These are phyloP conservation scores for Luidia sarsii DNA, from an alignment of 53 echinoderm and acorn worm genomes.

Conservation along the genomic window DNA sequence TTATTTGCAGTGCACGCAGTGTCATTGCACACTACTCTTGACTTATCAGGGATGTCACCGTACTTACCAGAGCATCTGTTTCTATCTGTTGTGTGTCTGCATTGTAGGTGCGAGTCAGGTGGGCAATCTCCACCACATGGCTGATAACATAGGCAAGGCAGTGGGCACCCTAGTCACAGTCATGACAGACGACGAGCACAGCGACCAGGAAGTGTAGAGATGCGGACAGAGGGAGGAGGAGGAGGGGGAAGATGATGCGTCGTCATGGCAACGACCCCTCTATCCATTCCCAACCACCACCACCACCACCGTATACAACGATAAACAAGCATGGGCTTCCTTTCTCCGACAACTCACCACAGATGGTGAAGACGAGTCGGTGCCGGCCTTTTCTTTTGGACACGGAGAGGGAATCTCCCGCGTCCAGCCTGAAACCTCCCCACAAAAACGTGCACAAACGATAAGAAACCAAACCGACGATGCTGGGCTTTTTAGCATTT, in stretches of 20 bases:
- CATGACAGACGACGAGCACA: slow-evolving; percentile 98
- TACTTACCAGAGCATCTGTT: too few relatives aligned
- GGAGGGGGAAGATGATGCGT: not conserved
- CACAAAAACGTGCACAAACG: too few relatives aligned
- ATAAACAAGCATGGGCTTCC: not conserved
- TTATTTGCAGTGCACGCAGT: too few relatives aligned
- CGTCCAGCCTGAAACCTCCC: too few relatives aligned
- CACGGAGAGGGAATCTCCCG: too few relatives aligned
- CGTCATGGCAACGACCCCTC: not conserved
- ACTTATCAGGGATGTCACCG: too few relatives aligned
- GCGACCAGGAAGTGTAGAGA: slow-evolving; percentile 63
- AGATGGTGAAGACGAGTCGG: too few relatives aligned
- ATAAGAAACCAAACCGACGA: too few relatives aligned
- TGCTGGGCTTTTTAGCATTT: too few relatives aligned
- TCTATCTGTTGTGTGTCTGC: too few relatives aligned
- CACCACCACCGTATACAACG: not conserved
- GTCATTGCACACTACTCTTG: not conserved
- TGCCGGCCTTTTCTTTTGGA: too few relatives aligned
- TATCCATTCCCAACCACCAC: not conserved
- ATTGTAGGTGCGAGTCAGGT: slow-evolving; percentile 75
- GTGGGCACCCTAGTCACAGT: slow-evolving; percentile 96
- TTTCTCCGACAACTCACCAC: too few relatives aligned
- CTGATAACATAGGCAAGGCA: slow-evolving; percentile 97
- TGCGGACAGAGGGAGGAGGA: not conserved
- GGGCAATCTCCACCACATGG: slow-evolving; percentile 86